phyloP scores from a whole-genome alignment of 2,797 vertebrate species.

The Pipistrellus kuhlii region DNA sequence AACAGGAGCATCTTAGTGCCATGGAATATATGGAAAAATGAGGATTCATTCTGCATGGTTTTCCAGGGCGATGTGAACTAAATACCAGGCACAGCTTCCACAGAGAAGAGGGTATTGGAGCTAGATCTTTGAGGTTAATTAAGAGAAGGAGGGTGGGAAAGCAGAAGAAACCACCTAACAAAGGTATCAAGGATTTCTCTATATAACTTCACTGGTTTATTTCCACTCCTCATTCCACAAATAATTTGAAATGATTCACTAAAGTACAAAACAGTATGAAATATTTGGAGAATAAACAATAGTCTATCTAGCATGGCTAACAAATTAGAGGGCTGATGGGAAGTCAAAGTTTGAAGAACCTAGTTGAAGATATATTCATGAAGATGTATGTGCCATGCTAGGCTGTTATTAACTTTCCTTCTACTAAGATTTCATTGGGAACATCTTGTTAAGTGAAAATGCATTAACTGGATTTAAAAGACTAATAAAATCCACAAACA shows the following conservation, averaged over 20 bases:
- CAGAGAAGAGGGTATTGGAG: not conserved
- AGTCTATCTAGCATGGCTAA: not conserved
- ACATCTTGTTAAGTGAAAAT: not conserved
- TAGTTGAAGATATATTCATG: not conserved
- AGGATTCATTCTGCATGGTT: slow-evolving; percentile 37
- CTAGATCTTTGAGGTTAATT: not conserved
- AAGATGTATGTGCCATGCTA: not conserved
- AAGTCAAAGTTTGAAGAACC: not conserved
- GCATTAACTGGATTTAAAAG: slow-evolving; percentile 9
- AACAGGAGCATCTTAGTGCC: slow-evolving; percentile 5
- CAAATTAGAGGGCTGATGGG: not conserved
- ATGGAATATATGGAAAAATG: slow-evolving; percentile 16
- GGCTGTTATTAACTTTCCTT: slow-evolving; percentile 12
- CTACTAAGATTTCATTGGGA: not conserved
- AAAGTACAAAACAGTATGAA: not conserved
- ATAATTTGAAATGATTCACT: not conserved
- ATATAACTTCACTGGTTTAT: not conserved
- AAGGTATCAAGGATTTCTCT: not conserved
- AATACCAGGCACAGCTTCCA: slow-evolving; percentile 28
- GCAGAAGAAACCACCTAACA: not conserved
- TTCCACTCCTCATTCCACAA: not conserved
- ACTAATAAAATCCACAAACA: not conserved
- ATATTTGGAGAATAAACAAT: not conserved
- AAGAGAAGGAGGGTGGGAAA: not conserved
- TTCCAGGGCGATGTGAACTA: slow-evolving; percentile 41